These are phyloP conservation scores for Numenius arquata DNA, from an alignment of 2,113 vertebrate genomes.

Conservation along the genomic window DNA sequence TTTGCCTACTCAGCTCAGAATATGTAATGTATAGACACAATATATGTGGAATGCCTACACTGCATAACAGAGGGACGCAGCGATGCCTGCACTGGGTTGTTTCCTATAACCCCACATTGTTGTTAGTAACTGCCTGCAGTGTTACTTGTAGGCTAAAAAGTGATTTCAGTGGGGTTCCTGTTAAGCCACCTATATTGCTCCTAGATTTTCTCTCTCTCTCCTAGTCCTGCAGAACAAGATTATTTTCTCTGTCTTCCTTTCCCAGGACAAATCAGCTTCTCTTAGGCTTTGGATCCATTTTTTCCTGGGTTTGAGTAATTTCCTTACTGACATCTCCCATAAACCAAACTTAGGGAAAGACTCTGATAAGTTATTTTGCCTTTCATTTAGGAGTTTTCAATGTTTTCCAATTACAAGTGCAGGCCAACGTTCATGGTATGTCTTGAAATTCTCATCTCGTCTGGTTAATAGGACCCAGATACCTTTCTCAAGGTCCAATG, in stretches of 20 bases:
- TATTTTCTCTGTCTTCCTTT: neutral
- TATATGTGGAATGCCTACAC: neutral
- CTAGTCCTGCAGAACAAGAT: neutral
- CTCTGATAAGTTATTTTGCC: neutral
- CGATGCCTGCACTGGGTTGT: neutral
- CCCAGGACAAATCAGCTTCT: neutral
- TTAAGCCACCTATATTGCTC: neutral
- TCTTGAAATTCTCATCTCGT: neutral
- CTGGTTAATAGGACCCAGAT: neutral
- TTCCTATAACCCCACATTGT: neutral
- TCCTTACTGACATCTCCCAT: neutral
- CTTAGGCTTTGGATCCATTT: neutral
- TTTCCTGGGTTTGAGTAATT: neutral
- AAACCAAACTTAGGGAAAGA: neutral
- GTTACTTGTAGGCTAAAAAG: neutral
- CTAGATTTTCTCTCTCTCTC: neutral
- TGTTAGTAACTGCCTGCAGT: neutral
- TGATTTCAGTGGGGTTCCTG: neutral
- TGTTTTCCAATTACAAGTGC: neutral
- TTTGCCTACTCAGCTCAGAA: neutral
- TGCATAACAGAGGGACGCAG: neutral
- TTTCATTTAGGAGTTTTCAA: neutral
- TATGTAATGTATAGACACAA: neutral
- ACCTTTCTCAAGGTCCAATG: neutral
- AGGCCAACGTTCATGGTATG: rapidly evolving